Evolutionary conservation across 2,797 vertebrate species (phyloP).

Genomic region (Neoniphon sammara): DNA sequence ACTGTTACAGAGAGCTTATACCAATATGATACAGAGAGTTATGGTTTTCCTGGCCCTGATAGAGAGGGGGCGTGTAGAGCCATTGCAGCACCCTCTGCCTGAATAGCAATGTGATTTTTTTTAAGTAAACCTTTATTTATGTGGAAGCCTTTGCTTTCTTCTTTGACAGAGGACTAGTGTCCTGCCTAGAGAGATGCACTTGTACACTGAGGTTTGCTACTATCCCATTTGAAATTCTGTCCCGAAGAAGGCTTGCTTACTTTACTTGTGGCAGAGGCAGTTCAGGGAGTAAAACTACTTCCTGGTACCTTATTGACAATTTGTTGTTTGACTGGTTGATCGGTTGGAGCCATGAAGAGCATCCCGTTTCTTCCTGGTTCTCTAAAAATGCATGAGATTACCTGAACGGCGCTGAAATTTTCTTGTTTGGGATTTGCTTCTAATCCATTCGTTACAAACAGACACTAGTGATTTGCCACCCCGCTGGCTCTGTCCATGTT

Average conservation of each 20-base stretch:
- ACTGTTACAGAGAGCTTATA: constrained; percentile 50
- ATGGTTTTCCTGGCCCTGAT: constrained; percentile 6
- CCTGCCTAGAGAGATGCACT: constrained; percentile 21
- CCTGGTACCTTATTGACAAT: constrained; percentile 1
- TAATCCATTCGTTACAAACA: neutral
- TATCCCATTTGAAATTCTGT: neutral
- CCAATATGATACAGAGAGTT: constrained; percentile 22
- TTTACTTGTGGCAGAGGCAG: neutral
- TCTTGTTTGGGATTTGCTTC: constrained; percentile 2
- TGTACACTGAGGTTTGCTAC: constrained; percentile 19
- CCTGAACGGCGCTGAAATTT: constrained; percentile 29
- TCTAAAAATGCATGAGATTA: neutral
- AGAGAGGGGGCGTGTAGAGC: neutral
- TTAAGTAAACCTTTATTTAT: constrained; percentile 64
- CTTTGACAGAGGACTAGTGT: constrained; percentile 15
- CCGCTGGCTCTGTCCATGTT: neutral
- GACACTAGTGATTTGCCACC: constrained; percentile 3
- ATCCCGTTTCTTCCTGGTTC: neutral
- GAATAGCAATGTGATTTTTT: constrained; percentile 46
- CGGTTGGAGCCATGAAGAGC: neutral
- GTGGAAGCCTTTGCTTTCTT: constrained; percentile 34
- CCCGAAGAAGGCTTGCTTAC: neutral
- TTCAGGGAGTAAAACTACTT: constrained; percentile 1
- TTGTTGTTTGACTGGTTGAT: neutral
- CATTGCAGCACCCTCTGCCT: constrained; percentile 2